Evolutionary conservation across 2,797 vertebrate species (phyloP), one percentile per base, ranked within the genome.

Genomic region (Sebastes oblongus): DNA sequence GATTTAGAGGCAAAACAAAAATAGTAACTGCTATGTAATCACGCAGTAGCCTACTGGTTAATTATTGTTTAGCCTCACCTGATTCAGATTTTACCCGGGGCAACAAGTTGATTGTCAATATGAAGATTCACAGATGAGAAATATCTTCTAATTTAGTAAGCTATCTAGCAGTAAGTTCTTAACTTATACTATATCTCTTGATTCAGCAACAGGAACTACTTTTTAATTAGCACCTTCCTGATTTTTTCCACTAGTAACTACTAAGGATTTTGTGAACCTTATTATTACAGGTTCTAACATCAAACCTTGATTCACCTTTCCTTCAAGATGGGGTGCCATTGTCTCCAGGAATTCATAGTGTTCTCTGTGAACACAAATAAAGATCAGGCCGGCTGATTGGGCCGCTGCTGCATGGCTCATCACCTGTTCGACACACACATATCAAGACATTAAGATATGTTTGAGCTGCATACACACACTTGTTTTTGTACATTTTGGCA

Each of bases 321-420:
- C 97, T 5, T 3, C 64, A 8, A 98, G 96, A 59, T 81, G 68
- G n/a, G 95, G 91, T 13, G 82, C 87, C 59, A 98, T 80, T 9
- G 91, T 75, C 16, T 72, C 77, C 50, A 98, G 93, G 81, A 98
- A 97, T 65, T 81, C 81, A 29, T 98, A 99, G 75, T 98, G 95
- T 13, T 96, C 94, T 88, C 97, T 96, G 70, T 97, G 97, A 75
- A 98, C 77, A 18, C 97, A 96, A 66, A 98, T 8, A 30, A 98
- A 95, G 83, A 98, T 93, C 78, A 98, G 30, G 1, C 89, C 67
- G 30, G 96, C 96, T 77, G 89, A 95, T 39, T 91, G 86, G 0
- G 96, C 96, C 1, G 97, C 98, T 68, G 95, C 96, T 8, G 83
- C 34, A 0, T 98, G 96, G 83, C 90, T 86, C 88, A 96, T 59